A percentile compares a stretch with the other conserved stretches of the same genome.
phyloP scores from a whole-genome alignment of 1,140 invertebrate species.

The Drosophila bipectinata region DNA sequence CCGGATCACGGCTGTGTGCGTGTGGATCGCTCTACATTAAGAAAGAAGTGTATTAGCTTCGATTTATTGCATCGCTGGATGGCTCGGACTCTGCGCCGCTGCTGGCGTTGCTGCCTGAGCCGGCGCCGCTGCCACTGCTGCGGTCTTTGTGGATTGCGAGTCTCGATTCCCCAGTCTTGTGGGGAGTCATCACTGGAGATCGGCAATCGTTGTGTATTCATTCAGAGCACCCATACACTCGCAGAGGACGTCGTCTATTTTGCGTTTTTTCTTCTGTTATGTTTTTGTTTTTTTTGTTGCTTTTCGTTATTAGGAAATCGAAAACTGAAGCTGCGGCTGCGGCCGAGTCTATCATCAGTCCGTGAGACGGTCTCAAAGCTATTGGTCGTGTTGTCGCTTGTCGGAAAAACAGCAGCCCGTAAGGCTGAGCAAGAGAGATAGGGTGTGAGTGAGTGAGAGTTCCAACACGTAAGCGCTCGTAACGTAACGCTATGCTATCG shows the following conservation, averaged over 20 bases:
- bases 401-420: slow-evolving; percentile 64
- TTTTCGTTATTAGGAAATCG: slow-evolving; percentile 76
- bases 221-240: slow-evolving; percentile 80
- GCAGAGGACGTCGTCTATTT: slow-evolving; percentile 78
- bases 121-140: neutral
- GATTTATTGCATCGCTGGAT: slow-evolving; percentile 77
- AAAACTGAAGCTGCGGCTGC: slow-evolving; percentile 74
- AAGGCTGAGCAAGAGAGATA: slow-evolving; percentile 24
- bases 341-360: slow-evolving; percentile 80
- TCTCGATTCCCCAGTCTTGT: slow-evolving; percentile 14
- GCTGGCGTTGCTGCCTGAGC: slow-evolving; percentile 10
- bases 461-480: slow-evolving; percentile 34
- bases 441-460: slow-evolving; percentile 13
- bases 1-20: slow-evolving; percentile 13
- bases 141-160: slow-evolving; percentile 41
- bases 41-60: slow-evolving; percentile 83
- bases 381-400: slow-evolving; percentile 83
- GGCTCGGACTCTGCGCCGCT: slow-evolving; percentile 25
- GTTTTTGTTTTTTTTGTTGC: slow-evolving; percentile 25
- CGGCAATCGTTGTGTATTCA: slow-evolving; percentile 71
- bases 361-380: slow-evolving; percentile 83
- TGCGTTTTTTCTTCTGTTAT: slow-evolving; percentile 55
- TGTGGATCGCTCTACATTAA: slow-evolving; percentile 76
- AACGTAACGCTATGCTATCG: slow-evolving; percentile 46
- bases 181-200: slow-evolving; percentile 58